Conservation (phyloP, 2,113 vertebrate genomes). For the Scophthalmus maximus region DNA sequence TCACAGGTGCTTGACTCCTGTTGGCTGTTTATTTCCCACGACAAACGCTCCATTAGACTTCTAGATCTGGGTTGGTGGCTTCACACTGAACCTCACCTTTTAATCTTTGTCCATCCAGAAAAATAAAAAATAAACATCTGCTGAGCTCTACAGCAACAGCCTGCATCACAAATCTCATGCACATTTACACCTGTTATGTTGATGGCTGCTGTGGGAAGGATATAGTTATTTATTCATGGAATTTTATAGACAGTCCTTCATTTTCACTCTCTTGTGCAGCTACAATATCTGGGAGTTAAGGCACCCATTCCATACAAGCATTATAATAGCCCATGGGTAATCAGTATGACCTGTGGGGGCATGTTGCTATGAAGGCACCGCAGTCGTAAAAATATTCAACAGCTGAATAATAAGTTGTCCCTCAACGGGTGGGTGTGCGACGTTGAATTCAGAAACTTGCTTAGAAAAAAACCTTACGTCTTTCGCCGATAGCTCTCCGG, state of each 20-base stretch:
- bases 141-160: slow-evolving; percentile 9
- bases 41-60: not conserved
- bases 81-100: not conserved
- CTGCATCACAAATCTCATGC: not conserved
- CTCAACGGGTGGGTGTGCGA: not conserved
- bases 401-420: slow-evolving; percentile 26
- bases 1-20: slow-evolving; percentile 49
- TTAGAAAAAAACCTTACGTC: not conserved
- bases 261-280: slow-evolving; percentile 36
- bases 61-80: not conserved
- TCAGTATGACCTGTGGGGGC: slow-evolving; percentile 35
- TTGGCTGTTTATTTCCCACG: slow-evolving; percentile 42
- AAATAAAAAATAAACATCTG: no score
- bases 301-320: not conserved
- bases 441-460: not conserved
- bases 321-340: slow-evolving; percentile 31
- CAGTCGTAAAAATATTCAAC: slow-evolving; percentile 33
- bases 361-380: slow-evolving; percentile 15
- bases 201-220: slow-evolving; percentile 23
- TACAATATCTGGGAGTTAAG: not conserved
- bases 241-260: slow-evolving; percentile 22
- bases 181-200: slow-evolving; percentile 37
- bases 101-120: slow-evolving; percentile 3
- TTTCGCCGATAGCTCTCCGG: not conserved
- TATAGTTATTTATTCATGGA: slow-evolving; percentile 59